Evolutionary conservation across 2,113 vertebrate species (phyloP), one percentile per base, ranked within the genome.

Genomic region (Burhinus bistriatus): DNA sequence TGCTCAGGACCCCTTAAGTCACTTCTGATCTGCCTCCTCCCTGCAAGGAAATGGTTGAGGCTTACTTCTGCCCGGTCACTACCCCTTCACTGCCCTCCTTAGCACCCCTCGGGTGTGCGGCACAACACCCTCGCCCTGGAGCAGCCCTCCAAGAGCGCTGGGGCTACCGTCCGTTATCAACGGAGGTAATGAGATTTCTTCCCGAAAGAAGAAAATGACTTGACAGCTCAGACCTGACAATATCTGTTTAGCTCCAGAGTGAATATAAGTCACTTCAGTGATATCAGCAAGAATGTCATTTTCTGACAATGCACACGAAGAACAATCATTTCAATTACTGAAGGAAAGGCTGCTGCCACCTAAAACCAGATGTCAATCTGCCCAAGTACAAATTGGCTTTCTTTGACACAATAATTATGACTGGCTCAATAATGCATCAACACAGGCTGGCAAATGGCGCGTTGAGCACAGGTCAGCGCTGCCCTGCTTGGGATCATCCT

Each of bases 311-410:
- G 64, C 70, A 51, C 71, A 18, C 68, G 3, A 70, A 81, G 87
- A 96, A 96, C 88, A 90, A 94, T 92, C 87, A 70, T 90, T 96
- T 83, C 95, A 93, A 93, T 96, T 92, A 83, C 81, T 20, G 40
- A 12, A 42, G 79, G 54, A 62, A 77, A 90, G 26, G 55, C 88
- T 86, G 88, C 79, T 58, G 90, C 90, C 70, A 55, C 83, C 90
- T 40, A 47, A 42, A 87, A 65, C 68, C 80, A 86, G 79, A 66
- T 83, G 94, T 86, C 94, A 72, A 47, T 88, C 93, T 94, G 42
- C 54, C 54, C 15, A 11, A 76, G 88, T n/a, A 80, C 90, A 95
- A 97, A 95, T 55, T 65, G 86, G 36, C 64, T 86, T 89, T 62
- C 49, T 66, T 64, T 95, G 95, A 93, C 85, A 81, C 76, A 32